phyloP scores from a whole-genome alignment of 2,113 vertebrate genomes.

The Sylvia atricapilla region DNA sequence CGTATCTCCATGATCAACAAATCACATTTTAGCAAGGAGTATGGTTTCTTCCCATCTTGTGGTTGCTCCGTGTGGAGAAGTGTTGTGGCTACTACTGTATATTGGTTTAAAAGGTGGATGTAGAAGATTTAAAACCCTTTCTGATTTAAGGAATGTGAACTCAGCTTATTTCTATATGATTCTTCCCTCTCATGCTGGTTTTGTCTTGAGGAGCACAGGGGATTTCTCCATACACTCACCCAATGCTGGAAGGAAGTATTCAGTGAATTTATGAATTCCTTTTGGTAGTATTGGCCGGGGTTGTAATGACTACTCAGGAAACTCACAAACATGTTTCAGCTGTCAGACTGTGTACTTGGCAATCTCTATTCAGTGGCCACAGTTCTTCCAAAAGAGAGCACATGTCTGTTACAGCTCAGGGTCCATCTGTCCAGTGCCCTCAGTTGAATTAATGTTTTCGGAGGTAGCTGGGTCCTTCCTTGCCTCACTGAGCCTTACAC shows the following conservation, averaged over 20 bases:
- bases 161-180: not conserved
- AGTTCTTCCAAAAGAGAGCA: not conserved
- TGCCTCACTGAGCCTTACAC: not conserved
- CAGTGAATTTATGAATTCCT: no score
- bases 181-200: not conserved
- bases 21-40: not conserved
- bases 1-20: not conserved
- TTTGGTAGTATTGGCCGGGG: not conserved
- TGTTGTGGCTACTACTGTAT: not conserved
- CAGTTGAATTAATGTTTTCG: rapidly evolving
- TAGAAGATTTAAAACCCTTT: not conserved
- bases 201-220: not conserved
- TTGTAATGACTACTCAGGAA: not conserved
- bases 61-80: not conserved
- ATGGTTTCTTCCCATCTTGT: not conserved
- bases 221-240: not conserved
- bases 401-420: not conserved
- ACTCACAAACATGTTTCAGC: not conserved
- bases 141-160: not conserved
- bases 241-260: not conserved
- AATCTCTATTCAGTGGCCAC: not conserved
- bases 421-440: not conserved
- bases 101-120: not conserved
- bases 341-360: not conserved
- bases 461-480: not conserved